A percentile compares a stretch with the other conserved stretches of the same genome.
Conservation (phyloP, 2,797 vertebrate genomes). For the Lacerta viridis region DNA sequence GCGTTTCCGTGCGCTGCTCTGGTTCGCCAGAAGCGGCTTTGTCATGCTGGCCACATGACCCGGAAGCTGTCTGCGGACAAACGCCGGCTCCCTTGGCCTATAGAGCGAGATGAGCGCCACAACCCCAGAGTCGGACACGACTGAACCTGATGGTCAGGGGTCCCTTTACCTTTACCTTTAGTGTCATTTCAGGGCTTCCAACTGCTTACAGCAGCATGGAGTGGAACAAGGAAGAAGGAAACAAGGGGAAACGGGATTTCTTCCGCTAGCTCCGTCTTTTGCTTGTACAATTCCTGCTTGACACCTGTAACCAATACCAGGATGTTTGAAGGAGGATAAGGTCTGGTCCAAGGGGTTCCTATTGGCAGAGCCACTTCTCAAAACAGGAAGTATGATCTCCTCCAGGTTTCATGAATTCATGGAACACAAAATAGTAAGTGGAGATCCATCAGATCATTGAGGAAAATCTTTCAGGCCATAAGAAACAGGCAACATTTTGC, state of each 20-base stretch:
- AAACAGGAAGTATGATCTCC: not conserved
- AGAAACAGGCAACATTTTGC: not conserved
- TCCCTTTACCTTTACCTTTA: no score
- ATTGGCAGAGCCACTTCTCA: not conserved
- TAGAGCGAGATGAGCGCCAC: no score
- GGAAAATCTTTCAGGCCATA: no score
- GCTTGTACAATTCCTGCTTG: not conserved
- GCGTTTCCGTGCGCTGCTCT: no score
- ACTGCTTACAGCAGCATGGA: not conserved
- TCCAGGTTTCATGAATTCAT: not conserved
- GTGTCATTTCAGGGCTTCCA: not conserved
- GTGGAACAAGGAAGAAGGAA: not conserved
- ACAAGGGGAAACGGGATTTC: not conserved
- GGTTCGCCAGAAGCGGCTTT: no score
- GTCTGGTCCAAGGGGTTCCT: not conserved
- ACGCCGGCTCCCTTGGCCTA: no score
- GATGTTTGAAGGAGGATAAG: not conserved
- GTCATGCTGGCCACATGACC: no score
- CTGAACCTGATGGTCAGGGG: no score
- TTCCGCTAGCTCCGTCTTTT: not conserved
- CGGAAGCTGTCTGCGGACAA: no score
- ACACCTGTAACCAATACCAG: not conserved
- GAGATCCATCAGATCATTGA: not conserved
- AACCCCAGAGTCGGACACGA: no score
- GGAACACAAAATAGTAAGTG: not conserved